Conservation (phyloP, 2,797 vertebrate genomes). For the Cossypha dichroa region DNA sequence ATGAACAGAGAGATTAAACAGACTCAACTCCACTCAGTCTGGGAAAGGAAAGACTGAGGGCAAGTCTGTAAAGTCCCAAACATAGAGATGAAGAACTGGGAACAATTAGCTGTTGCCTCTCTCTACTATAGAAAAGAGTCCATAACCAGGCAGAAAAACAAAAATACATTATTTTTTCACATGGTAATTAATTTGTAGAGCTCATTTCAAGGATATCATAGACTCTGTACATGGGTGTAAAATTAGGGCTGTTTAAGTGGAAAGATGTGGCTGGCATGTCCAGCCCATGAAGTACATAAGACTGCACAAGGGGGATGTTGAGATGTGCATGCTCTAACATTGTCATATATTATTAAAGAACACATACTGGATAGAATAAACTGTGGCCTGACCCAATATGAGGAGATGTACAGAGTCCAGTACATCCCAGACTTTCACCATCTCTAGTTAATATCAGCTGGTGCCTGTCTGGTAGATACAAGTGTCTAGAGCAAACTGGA, state of each 20-base stretch:
- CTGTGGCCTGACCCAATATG: neutral
- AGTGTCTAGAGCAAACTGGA: neutral
- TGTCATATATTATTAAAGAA: neutral
- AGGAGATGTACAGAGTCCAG: neutral
- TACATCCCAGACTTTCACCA: neutral
- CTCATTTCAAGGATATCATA: neutral
- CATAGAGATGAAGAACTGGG: neutral
- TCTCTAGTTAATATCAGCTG: neutral
- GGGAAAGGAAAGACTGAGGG: neutral
- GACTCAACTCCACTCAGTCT: neutral
- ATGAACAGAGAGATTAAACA: neutral
- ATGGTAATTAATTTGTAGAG: neutral
- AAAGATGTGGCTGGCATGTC: neutral
- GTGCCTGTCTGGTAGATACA: neutral
- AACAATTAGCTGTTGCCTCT: neutral
- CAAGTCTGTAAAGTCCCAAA: neutral
- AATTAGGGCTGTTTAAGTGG: neutral
- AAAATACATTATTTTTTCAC: neutral
- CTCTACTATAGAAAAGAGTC: neutral
- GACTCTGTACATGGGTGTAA: neutral
- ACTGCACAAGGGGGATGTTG: neutral
- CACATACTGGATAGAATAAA: neutral
- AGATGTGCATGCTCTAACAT: accelerated
- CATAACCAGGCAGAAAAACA: neutral
- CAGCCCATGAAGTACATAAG: accelerated